Conservation (phyloP, 2,888 invertebrate genomes). For the Drepanosiphum platanoidis region DNA sequence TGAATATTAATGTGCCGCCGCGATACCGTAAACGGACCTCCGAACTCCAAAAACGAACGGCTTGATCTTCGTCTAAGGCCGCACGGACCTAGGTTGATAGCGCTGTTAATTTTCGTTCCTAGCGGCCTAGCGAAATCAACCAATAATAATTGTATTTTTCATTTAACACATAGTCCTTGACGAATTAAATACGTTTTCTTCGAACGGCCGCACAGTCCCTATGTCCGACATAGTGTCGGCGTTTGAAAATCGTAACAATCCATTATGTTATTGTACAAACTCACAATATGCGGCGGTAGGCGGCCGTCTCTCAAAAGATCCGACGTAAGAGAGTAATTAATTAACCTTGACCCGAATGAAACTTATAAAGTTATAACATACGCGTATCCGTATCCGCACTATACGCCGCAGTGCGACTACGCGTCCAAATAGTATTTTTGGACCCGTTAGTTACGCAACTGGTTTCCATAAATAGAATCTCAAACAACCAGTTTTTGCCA, state of each 20-base stretch:
- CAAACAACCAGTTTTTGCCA: slow-evolving; percentile 28
- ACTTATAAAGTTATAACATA: too few species aligned
- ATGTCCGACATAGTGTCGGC: too few species aligned
- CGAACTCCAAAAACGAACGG: slow-evolving; percentile 36
- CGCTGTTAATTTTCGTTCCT: too few species aligned
- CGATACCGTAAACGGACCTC: slow-evolving; percentile 34
- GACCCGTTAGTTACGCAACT: slow-evolving; percentile 25
- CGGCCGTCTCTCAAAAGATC: slow-evolving; percentile 14
- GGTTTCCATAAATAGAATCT: slow-evolving; percentile 31
- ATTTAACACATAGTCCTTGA: slow-evolving; percentile 16
- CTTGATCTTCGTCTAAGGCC: slow-evolving; percentile 33
- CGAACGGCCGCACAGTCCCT: neutral
- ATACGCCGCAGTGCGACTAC: neutral
- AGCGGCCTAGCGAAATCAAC: too few species aligned
- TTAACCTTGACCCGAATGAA: slow-evolving; percentile 47
- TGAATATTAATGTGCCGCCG: slow-evolving; percentile 50
- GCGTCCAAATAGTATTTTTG: slow-evolving; percentile 16
- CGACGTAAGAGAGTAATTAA: neutral
- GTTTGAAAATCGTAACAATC: slow-evolving; percentile 26
- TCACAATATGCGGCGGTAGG: slow-evolving; percentile 29
- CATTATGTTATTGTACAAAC: neutral
- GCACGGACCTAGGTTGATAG: neutral
- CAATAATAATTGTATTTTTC: slow-evolving; percentile 10
- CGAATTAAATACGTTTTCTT: neutral
- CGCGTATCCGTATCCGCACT: slow-evolving; percentile 42